These are phyloP conservation scores for Drosophila hydei DNA, from an alignment of 1,140 invertebrate genomes.

Conservation along the genomic window DNA sequence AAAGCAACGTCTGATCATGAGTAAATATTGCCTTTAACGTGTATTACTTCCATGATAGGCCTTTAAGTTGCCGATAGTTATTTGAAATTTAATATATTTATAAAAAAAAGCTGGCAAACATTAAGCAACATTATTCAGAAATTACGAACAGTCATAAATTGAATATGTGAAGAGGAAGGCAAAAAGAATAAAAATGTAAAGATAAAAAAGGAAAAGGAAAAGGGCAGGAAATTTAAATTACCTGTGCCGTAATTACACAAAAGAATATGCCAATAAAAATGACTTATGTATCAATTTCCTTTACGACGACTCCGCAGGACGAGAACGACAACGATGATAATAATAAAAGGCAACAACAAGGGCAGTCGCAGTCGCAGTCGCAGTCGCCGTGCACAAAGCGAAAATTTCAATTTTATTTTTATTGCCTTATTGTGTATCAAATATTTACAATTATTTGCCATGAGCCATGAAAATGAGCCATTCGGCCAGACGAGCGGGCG, in stretches of 20 bases:
- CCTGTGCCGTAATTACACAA: constrained; percentile 79
- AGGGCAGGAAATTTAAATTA: constrained; percentile 75
- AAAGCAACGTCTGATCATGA: too few relatives aligned
- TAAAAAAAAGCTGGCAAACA: neutral
- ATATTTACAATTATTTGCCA: constrained; percentile 83
- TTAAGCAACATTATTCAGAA: constrained; percentile 3
- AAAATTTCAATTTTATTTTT: constrained; percentile 82
- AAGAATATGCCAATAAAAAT: constrained; percentile 83
- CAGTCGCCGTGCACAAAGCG: constrained; percentile 54
- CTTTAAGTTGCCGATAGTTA: neutral
- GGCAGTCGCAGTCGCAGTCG: neutral
- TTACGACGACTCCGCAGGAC: constrained; percentile 61
- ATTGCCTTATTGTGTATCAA: constrained; percentile 83
- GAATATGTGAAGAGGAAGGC: constrained; percentile 1
- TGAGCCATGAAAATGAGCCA: constrained; percentile 68
- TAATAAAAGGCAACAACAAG: constrained; percentile 59
- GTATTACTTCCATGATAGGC: too few relatives aligned
- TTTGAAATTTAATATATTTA: neutral
- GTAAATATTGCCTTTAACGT: too few relatives aligned
- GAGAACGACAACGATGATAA: constrained; percentile 55
- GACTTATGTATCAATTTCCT: constrained; percentile 83
- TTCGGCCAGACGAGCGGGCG: constrained; percentile 26
- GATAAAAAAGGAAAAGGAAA: constrained; percentile 22
- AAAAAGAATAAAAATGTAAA: constrained; percentile 1
- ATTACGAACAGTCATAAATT: constrained; percentile 14